Percentiles rank a stretch among this genome's conserved stretches.
phyloP scores from a whole-genome alignment of 2,797 vertebrate genomes.

The Silurus aristotelis region DNA sequence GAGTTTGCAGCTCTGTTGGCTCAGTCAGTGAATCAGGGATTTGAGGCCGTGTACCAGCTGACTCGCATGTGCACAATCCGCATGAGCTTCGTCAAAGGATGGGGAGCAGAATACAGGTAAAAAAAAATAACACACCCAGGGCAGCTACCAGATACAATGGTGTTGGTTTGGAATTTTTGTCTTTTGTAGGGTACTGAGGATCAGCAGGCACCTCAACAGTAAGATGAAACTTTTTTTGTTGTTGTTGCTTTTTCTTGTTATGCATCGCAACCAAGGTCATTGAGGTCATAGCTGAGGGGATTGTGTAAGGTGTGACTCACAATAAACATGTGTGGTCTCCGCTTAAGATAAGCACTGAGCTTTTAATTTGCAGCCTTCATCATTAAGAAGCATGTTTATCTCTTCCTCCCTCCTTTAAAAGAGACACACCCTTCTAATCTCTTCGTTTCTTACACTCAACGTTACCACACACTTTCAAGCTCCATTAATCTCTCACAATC shows the following conservation, averaged over 20 bases:
- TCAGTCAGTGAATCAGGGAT: slow-evolving; percentile 97
- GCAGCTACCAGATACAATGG: not conserved
- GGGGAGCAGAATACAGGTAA: slow-evolving; percentile 97
- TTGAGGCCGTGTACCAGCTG: slow-evolving; percentile 96
- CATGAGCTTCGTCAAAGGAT: slow-evolving; percentile 98
- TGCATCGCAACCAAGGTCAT: not conserved
- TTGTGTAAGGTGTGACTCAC: slow-evolving; percentile 23
- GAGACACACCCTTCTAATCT: not conserved
- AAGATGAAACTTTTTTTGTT: slow-evolving; percentile 15
- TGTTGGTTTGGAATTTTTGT: not conserved
- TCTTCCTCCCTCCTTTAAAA: not conserved
- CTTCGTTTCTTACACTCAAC: not conserved
- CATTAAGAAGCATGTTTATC: not conserved
- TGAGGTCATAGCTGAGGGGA: slow-evolving; percentile 13
- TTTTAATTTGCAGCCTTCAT: slow-evolving; percentile 2
- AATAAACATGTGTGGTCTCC: slow-evolving; percentile 7
- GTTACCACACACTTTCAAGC: not conserved
- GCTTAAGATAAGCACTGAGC: not conserved
- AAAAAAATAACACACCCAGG: not conserved
- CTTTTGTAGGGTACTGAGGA: not conserved
- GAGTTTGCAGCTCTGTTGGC: slow-evolving; percentile 93
- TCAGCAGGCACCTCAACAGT: not conserved
- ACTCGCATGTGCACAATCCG: slow-evolving; percentile 98
- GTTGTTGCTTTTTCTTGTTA: not conserved
- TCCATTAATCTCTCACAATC: too few relatives aligned